These are phyloP conservation scores for Phania funesta DNA, from an alignment of 2,888 invertebrate species.

Conservation along the genomic window DNA sequence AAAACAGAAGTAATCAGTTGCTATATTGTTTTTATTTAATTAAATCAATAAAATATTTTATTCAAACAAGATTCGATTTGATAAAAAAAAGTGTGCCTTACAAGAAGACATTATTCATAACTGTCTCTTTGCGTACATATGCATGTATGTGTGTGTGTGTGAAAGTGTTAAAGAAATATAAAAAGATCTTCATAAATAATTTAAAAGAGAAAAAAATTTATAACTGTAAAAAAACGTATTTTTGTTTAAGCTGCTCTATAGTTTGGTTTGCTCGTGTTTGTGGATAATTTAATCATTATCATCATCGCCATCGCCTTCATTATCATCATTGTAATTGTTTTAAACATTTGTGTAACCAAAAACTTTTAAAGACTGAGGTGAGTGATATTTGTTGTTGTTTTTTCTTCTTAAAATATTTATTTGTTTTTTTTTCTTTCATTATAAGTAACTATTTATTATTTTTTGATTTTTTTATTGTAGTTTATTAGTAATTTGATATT, in stretches of 20 bases:
- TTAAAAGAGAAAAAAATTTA: slow-evolving; percentile 29
- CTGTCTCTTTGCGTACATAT: background rate
- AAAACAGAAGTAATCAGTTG: slow-evolving; percentile 46
- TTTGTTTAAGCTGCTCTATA: background rate
- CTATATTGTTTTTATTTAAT: slow-evolving; percentile 17
- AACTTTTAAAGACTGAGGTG: slow-evolving; percentile 67
- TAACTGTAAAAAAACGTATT: slow-evolving; percentile 31
- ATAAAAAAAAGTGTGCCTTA: background rate
- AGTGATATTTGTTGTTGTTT: slow-evolving; percentile 32
- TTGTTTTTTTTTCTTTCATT: slow-evolving; percentile 39
- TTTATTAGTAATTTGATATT: slow-evolving; percentile 67
- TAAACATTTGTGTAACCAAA: slow-evolving; percentile 63
- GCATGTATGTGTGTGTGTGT: background rate
- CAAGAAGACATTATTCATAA: background rate
- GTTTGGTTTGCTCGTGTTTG: slow-evolving; percentile 28
- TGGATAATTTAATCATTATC: slow-evolving; percentile 56
- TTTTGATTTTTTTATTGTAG: slow-evolving; percentile 26
- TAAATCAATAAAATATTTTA: slow-evolving; percentile 20
- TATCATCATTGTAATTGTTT: slow-evolving; percentile 31
- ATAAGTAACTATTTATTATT: slow-evolving; percentile 16
- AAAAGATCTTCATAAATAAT: slow-evolving; percentile 17
- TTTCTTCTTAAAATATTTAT: slow-evolving; percentile 19
- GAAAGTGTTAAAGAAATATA: slow-evolving; percentile 15
- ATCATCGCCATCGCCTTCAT: background rate
- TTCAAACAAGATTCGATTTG: background rate